phyloP scores from a whole-genome alignment of 1,140 invertebrate genomes.

The Drosophila miranda region DNA sequence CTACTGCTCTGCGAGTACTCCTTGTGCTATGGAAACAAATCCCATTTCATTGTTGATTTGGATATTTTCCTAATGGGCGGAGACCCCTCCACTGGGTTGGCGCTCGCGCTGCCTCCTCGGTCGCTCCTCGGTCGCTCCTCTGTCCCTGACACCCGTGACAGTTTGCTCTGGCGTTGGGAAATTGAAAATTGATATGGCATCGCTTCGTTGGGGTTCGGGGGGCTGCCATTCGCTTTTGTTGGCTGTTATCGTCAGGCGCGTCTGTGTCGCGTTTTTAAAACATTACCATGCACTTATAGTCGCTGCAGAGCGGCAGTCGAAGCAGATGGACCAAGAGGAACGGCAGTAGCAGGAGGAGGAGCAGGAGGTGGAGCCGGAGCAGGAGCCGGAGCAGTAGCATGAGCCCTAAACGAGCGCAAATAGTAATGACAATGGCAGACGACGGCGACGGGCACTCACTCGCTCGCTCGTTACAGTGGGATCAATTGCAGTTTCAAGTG shows the following conservation, averaged over 20 bases:
- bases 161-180: conserved; percentile 52
- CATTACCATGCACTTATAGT: conserved; percentile 72
- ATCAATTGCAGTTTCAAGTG: conserved; percentile 30
- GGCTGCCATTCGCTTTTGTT: conserved; percentile 12
- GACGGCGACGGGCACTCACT: conserved; percentile 10
- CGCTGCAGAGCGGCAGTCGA: background rate
- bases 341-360: conserved; percentile 22
- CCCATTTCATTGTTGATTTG: conserved; percentile 62
- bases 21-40: conserved; percentile 15
- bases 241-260: conserved; percentile 46
- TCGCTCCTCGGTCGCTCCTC: conserved; percentile 12
- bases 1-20: background rate
- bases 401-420: conserved; percentile 71
- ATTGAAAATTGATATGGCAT: conserved; percentile 77
- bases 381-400: conserved; percentile 8
- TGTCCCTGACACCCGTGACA: conserved; percentile 48
- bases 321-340: conserved; percentile 1
- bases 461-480: conserved; percentile 44
- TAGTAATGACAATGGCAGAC: conserved; percentile 69
- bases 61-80: conserved; percentile 38
- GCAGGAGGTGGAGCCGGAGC: background rate
- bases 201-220: conserved; percentile 20
- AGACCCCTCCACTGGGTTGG: too few relatives aligned
- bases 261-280: conserved; percentile 64
- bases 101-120: background rate